Evolutionary conservation across 92 coral and sea anemone genomes (phyloP).

Genomic region (Bergia sp.): DNA sequence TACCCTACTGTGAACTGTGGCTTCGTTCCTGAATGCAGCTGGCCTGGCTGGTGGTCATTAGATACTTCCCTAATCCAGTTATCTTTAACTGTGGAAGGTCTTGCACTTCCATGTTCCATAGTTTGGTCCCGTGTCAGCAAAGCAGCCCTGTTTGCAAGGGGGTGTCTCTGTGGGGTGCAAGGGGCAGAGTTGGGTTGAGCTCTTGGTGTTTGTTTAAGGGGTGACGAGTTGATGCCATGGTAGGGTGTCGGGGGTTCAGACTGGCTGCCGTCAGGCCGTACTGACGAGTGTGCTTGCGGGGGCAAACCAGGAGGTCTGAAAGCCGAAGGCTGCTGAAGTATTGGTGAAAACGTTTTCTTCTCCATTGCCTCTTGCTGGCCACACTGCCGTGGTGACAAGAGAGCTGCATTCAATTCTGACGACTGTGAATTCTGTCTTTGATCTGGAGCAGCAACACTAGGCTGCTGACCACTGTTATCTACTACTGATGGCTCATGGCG

Average conservation of each 20-base stretch:
- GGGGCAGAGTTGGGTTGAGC: slow-evolving; percentile 71
- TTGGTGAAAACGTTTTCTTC: slow-evolving; percentile 24
- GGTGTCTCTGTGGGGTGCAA: slow-evolving; percentile 83
- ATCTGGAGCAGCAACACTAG: not conserved
- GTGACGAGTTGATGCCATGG: slow-evolving; percentile 46
- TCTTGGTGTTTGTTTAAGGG: slow-evolving; percentile 42
- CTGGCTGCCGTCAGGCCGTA: slow-evolving; percentile 66
- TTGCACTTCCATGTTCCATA: not conserved
- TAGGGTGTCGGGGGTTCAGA: slow-evolving; percentile 84
- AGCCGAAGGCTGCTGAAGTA: slow-evolving; percentile 83
- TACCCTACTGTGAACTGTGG: slow-evolving; percentile 1
- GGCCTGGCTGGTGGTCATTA: not conserved
- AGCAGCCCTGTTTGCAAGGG: slow-evolving; percentile 55
- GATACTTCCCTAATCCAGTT: not conserved
- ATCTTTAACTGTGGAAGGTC: not conserved
- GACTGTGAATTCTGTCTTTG: slow-evolving; percentile 2
- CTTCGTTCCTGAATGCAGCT: not conserved
- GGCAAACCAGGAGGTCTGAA: slow-evolving; percentile 76
- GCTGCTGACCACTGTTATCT: not conserved
- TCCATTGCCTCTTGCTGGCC: slow-evolving; percentile 26
- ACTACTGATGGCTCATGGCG: slow-evolving; percentile 9
- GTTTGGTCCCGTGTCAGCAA: slow-evolving; percentile 39
- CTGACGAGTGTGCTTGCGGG: slow-evolving; percentile 59
- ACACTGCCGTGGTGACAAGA: not conserved
- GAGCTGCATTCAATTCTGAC: slow-evolving; percentile 15